Base-by-base conservation (phyloP, 2,888 invertebrate genomes). In the Thumatha senex region DNA sequence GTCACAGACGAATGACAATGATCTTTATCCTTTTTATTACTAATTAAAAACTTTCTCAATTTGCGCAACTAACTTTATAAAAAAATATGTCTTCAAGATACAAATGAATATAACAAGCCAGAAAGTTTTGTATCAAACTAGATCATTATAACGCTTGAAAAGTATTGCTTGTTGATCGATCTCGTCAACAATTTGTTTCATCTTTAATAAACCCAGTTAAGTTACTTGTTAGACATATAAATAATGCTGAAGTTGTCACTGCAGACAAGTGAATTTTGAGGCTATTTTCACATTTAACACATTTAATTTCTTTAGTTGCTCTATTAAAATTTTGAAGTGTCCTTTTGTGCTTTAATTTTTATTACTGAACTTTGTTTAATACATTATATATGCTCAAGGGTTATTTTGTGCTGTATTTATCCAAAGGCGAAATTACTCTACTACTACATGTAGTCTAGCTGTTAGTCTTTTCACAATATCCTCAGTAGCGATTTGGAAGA, bases 151-250 rank as follows among this genome's bases (percentile, higher is more conserved):
- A 46, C 12, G 24, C 12, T 46, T 40, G 24, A 14, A n/a, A n/a
- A 7, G 29, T 29, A 30, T 36, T 29, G 11, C 13, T 34, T 43
- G 15, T n/a, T 10, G 15, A 13, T 43, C 34, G 12, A 43, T 30
- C 29, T 29, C 9, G 40, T 12, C n/a, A 40, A 42, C 15, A 33
- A 33, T 42, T 34, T 42, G 34, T 43, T 18, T 18, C 18, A 9
- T 18, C 42, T 42, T 48, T 35, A n/a, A n/a, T n/a, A n/a, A n/a
- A n/a, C n/a, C n/a, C n/a, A n/a, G n/a, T n/a, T n/a, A n/a, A n/a
- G n/a, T n/a, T 39, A 60, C 61, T 65, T 64, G 61, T 67, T 60
- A 51, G 45, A 52, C 49, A 47, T 48, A 18, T 24, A 1, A 11
- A 43, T 8, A 43, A 33, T 8, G 42, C 14, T 31, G 11, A 24